Conservation (phyloP, 1,140 invertebrate genomes). For the Dendrolimus punctatus region DNA sequence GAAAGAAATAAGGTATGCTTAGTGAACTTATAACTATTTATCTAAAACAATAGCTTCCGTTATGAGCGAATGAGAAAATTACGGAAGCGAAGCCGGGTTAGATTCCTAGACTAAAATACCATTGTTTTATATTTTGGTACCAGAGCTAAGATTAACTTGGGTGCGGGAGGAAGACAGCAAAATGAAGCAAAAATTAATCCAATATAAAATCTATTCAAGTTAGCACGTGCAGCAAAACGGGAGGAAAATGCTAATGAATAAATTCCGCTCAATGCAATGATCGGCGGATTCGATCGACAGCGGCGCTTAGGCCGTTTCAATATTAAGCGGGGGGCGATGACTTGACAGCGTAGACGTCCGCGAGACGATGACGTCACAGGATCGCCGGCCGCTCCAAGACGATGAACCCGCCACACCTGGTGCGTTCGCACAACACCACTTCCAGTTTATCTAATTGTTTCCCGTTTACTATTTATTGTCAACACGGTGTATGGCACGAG, state of each 20-base stretch:
- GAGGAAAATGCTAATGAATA: conserved; percentile 1
- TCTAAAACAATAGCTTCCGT: too few species aligned
- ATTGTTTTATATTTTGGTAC: too few species aligned
- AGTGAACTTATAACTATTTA: too few species aligned
- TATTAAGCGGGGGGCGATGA: conserved; percentile 20
- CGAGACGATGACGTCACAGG: conserved; percentile 46
- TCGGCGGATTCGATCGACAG: neutral
- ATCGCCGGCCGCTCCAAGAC: conserved; percentile 23
- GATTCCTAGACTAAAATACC: too few species aligned
- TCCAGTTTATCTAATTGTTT: conserved; percentile 16
- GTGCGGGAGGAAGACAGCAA: too few species aligned
- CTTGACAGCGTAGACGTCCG: conserved; percentile 20
- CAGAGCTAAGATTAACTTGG: too few species aligned
- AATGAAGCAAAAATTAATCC: too few species aligned
- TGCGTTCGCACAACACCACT: conserved; percentile 29
- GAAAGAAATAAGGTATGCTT: too few species aligned
- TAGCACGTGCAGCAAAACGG: too few species aligned
- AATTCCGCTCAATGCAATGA: conserved; percentile 16
- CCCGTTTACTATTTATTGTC: conserved; percentile 11
- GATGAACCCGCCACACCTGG: conserved; percentile 41
- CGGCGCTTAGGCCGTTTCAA: conserved; percentile 6
- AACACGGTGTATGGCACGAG: conserved; percentile 7
- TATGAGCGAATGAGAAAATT: too few species aligned
- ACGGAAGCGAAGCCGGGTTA: too few species aligned
- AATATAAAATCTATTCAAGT: too few species aligned